Evolutionary conservation across 2,113 vertebrate genomes (phyloP).

Genomic region (Alligator sinensis): DNA sequence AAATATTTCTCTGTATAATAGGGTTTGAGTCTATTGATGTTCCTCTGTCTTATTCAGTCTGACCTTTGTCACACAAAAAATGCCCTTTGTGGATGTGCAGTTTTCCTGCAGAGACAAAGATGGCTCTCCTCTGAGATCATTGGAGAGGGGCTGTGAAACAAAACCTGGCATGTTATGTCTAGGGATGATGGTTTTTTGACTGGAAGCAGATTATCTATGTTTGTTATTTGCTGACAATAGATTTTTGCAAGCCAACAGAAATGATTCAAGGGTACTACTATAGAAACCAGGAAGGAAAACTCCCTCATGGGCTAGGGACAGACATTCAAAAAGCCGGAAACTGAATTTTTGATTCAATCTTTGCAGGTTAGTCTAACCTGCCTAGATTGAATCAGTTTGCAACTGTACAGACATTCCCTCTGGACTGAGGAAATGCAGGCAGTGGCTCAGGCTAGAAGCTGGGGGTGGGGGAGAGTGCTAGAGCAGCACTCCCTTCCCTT

Average conservation of each 20-base stretch:
- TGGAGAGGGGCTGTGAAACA: background rate
- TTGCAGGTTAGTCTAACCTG: no score
- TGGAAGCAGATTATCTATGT: background rate
- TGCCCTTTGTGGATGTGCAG: background rate
- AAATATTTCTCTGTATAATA: background rate
- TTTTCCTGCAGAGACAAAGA: background rate
- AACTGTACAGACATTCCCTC: no score
- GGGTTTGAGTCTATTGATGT: background rate
- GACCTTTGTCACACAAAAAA: slow-evolving; percentile 10
- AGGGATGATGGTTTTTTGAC: background rate
- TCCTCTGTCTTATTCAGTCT: background rate
- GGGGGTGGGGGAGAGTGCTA: no score
- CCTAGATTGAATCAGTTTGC: no score
- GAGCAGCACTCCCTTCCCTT: no score
- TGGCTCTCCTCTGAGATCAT: no score
- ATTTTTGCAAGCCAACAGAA: background rate
- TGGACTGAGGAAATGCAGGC: no score
- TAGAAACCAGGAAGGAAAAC: background rate
- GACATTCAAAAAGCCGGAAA: no score
- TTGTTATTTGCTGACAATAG: background rate
- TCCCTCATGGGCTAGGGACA: background rate
- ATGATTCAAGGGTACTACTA: background rate
- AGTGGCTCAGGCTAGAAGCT: background rate
- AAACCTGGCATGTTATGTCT: background rate
- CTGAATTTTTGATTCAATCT: no score